Base-by-base conservation (phyloP, 2,888 invertebrate species). In the Osmoderma eremita region DNA sequence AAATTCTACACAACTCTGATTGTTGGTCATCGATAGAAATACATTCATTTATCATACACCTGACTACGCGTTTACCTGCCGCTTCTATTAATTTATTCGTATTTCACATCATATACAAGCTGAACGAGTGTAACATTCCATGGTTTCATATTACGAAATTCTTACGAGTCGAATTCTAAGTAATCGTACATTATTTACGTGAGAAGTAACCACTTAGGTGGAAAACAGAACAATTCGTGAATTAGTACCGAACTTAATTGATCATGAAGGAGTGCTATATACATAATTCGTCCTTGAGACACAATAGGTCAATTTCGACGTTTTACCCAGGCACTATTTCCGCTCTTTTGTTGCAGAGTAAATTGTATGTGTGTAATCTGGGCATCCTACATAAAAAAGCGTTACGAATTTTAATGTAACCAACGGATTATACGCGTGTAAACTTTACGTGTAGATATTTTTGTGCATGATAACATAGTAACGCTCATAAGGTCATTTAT, bases 261-360 rank as follows among this genome's bases (percentile, higher is more conserved):
- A 12, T 24, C 30, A 15, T 17, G 45, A 45, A 61, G 45, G 58
- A 15, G 42, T 15, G 30, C 17, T 61, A 30, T 30, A 30, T 30
- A 61, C 12, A 45, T 41, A 18, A 22, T 22, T 24, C 18, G 58
- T 61, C 58, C 58, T 61, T 61, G 58, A 61, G 58, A 61, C 48
- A 61, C 58, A 61, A 61, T 61, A 17, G 58, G 45, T 45, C 58
- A 61, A 61, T 61, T 61, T 61, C 56, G 45, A 61, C 30, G 41
- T 41, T 61, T 61, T 45, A 13, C 36, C 58, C 30, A 61, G 41
- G 45, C 58, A 61, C 36, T 30, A 36, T 61, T 61, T 61, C 58
- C 45, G 58, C 30, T 61, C 42, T 61, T 30, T 61, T 61, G 58
- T 61, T 61, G 30, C 30, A 20, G 30, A 6, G 10, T 30, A 30